Base-by-base conservation (phyloP, 2,797 vertebrate species). In the Amazona finschi region DNA sequence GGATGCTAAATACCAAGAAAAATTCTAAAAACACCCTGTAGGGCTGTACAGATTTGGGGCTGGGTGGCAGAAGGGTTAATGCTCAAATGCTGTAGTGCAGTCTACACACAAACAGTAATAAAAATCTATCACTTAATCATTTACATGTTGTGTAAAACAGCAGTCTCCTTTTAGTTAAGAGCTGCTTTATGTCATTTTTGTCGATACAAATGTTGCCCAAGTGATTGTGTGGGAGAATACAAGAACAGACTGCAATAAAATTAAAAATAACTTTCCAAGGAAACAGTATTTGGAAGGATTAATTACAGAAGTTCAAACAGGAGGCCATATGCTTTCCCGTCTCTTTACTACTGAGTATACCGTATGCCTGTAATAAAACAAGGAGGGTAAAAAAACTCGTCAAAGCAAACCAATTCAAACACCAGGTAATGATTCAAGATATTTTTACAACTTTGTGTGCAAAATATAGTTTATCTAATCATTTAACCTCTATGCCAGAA, bases 221-320 rank as follows among this genome's bases (percentile, higher is more conserved):
- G 95, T 73, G 95, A 97, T 97, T 87, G 85, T 94, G 88, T 96
- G 94, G 92, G 95, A 96, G 96, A 97, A 97, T 94, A 93, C 94
- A 97, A 92, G 95, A 97, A 94, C 97, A 97, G 96, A 94, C 95
- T 72, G 97, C 95, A 93, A 97, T 97, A 97, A 97, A 97, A 98
- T 97, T 95, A 95, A 97, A 97, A 97, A 97, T 96, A 97, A 97
- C 97, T 97, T 98, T 97, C 85, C 95, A 97, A 97, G 97, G 97
- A 97, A 98, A 97, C 95, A 97, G 96, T 97, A 96, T 96, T 96
- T 96, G 95, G 96, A 97, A 97, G 95, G 96, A 98, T 98, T 98
- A 97, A 96, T 98, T 98, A 97, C 96, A 95, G 97, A 97, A 97
- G 97, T 98, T 97, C 97, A 98, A 97, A 97, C 96, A 94, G 88